phyloP scores from a whole-genome alignment of 2,113 vertebrate genomes.

The Alectura lathami region DNA sequence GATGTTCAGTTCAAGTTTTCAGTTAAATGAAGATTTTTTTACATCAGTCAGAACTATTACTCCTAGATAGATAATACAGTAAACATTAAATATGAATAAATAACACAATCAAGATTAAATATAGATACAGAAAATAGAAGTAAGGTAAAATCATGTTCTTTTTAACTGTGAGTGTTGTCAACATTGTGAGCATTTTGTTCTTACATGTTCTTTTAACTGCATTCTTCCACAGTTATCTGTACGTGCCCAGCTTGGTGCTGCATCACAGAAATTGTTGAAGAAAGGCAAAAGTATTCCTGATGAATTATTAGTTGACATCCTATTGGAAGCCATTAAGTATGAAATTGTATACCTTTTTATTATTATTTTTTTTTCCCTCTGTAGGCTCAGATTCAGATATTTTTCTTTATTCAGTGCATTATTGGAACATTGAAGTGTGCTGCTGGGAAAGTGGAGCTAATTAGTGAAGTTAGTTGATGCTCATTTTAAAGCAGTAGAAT shows the following conservation, averaged over 20 bases:
- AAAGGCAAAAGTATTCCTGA: conserved; percentile 81
- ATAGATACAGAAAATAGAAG: neutral
- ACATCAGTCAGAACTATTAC: neutral
- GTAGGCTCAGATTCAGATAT: neutral
- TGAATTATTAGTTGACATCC: conserved; percentile 81
- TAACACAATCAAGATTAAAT: neutral
- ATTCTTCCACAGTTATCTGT: conserved; percentile 73
- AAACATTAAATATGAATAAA: neutral
- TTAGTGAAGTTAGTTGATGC: neutral
- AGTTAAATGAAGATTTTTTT: neutral
- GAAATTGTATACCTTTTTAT: conserved; percentile 20
- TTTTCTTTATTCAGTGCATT: neutral
- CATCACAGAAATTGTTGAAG: conserved; percentile 78
- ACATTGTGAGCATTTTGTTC: neutral
- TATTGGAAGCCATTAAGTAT: conserved; percentile 87
- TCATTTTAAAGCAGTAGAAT: neutral
- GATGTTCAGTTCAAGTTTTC: neutral
- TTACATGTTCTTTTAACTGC: neutral
- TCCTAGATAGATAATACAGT: neutral
- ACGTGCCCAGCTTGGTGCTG: conserved; percentile 78
- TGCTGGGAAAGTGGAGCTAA: neutral
- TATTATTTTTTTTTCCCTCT: neutral
- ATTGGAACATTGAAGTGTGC: neutral
- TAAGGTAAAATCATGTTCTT: neutral
- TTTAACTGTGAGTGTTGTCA: neutral